Evolutionary conservation across 2,113 vertebrate genomes (phyloP).

Genomic region (Jaculus jaculus): DNA sequence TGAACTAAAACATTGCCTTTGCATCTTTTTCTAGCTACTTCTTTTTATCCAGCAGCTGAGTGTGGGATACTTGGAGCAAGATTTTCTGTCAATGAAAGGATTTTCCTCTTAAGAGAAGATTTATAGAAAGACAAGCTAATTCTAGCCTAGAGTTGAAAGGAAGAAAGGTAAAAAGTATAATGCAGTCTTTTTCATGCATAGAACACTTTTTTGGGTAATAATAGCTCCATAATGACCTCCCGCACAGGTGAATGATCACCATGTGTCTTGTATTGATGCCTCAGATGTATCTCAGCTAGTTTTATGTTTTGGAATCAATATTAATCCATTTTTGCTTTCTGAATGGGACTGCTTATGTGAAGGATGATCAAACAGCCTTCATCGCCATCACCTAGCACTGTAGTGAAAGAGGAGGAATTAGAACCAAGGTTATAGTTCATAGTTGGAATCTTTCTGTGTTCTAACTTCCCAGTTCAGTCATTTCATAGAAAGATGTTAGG

Average conservation of each 20-base stretch:
- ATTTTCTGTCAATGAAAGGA: constrained; percentile 43
- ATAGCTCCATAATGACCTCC: background rate
- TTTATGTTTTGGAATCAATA: background rate
- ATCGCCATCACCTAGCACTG: background rate
- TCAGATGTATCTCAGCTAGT: background rate
- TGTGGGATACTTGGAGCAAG: background rate
- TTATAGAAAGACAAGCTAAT: constrained; percentile 34
- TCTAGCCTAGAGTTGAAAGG: constrained; percentile 22
- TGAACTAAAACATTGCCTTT: constrained; percentile 23
- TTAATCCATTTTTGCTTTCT: background rate
- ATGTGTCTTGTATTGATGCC: background rate
- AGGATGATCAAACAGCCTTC: background rate
- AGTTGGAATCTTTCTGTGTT: background rate
- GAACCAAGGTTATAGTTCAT: background rate
- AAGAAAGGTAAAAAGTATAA: constrained; percentile 19
- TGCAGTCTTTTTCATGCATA: background rate
- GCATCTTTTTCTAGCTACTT: background rate
- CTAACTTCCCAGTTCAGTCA: background rate
- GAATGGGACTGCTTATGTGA: background rate
- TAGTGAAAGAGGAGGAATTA: background rate
- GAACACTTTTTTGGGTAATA: background rate
- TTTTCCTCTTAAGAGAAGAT: constrained; percentile 22
- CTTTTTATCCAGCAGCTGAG: constrained; percentile 13
- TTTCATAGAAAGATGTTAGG: constrained; percentile 34
- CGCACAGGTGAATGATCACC: background rate